Conservation (phyloP, 2,113 vertebrate genomes). For the Clarias magur region DNA sequence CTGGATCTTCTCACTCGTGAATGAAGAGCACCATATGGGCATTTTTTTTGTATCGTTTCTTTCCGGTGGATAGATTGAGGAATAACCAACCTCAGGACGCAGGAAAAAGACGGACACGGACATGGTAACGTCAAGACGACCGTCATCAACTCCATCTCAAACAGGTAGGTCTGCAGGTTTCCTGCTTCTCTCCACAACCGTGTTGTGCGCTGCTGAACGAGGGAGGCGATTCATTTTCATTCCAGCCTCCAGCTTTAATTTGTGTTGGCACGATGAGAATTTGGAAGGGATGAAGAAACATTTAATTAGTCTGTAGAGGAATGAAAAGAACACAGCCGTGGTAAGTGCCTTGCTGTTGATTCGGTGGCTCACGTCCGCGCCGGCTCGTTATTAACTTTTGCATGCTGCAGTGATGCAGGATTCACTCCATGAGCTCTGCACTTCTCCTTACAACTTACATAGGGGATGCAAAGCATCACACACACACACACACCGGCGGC, state of each 20-base stretch:
- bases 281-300: conserved; percentile 42
- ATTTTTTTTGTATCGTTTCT: background rate
- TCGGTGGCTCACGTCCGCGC: background rate
- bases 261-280: background rate
- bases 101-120: background rate
- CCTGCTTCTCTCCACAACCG: background rate
- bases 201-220: background rate
- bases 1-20: background rate
- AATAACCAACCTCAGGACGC: background rate
- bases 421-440: background rate
- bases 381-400: background rate
- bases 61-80: conserved; percentile 12
- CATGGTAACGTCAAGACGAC: background rate
- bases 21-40: background rate
- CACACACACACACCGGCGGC: no score
- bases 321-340: conserved; percentile 25
- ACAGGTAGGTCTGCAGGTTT: conserved; percentile 38
- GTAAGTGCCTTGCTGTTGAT: conserved; percentile 50
- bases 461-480: background rate
- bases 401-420: conserved; percentile 31
- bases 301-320: conserved; percentile 53
- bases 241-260: conserved; percentile 4
- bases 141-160: background rate
- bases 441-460: conserved; percentile 23
- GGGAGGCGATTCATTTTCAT: conserved; percentile 1